Evolutionary conservation across 2,888 invertebrate genomes (phyloP).

Genomic region (Mesopsocus fuscifrons): DNA sequence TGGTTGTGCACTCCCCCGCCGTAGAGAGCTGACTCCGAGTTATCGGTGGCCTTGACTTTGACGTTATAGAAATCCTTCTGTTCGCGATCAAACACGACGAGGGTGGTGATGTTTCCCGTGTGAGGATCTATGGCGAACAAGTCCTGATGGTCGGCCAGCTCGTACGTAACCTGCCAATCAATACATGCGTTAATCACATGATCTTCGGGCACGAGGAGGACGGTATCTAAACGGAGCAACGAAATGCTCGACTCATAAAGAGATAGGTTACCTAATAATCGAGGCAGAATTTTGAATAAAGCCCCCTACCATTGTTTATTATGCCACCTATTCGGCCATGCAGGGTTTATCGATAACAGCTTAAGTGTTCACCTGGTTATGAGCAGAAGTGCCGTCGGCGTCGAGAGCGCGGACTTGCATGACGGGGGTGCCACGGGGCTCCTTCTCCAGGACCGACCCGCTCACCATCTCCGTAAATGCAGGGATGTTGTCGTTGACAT

Average conservation of each 20-base stretch:
- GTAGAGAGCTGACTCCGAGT: conserved; percentile 60
- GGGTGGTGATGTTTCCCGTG: conserved; percentile 79
- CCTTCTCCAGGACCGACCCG: conserved; percentile 72
- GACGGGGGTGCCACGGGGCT: conserved; percentile 60
- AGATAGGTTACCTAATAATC: neutral
- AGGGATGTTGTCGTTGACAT: conserved; percentile 83
- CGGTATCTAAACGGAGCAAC: too few species aligned
- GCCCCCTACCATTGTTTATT: too few species aligned
- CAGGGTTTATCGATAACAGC: too few species aligned
- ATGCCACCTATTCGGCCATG: too few species aligned
- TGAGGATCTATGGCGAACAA: conserved; percentile 64
- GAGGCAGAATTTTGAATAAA: too few species aligned
- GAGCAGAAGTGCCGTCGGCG: conserved; percentile 61
- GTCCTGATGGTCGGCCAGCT: conserved; percentile 44
- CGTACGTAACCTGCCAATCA: conserved; percentile 41
- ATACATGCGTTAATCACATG: too few species aligned
- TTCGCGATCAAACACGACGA: conserved; percentile 72
- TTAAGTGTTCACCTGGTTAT: conserved; percentile 42
- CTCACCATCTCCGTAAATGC: conserved; percentile 63
- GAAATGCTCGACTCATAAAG: neutral
- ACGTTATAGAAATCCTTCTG: conserved; percentile 67
- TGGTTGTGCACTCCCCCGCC: conserved; percentile 48
- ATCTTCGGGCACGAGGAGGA: too few species aligned
- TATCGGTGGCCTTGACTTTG: conserved; percentile 78
- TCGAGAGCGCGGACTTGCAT: conserved; percentile 79